phyloP scores from a whole-genome alignment of 2,113 vertebrate species.

The Siphamia tubifer region DNA sequence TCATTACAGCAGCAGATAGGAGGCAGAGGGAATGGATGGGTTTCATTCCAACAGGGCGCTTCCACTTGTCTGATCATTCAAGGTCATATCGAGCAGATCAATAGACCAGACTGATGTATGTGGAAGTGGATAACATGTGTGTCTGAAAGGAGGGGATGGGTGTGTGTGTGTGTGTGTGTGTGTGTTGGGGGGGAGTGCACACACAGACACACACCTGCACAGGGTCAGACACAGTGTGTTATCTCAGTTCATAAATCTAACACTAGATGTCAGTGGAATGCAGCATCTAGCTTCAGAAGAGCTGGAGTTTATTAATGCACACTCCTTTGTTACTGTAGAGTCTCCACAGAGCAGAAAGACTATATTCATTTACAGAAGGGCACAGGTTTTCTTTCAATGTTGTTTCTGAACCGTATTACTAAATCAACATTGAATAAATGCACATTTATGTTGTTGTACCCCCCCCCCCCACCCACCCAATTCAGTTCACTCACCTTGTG shows the following conservation, averaged over 20 bases:
- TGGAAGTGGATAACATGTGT: slow-evolving; percentile 35
- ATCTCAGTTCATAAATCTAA: slow-evolving; percentile 36
- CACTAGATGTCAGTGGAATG: slow-evolving; percentile 75
- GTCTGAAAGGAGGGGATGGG: background rate
- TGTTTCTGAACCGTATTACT: no score
- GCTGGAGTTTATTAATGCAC: background rate
- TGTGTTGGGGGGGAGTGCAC: background rate
- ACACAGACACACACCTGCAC: slow-evolving; percentile 27
- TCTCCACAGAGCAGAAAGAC: slow-evolving; percentile 2
- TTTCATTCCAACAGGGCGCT: slow-evolving; percentile 54
- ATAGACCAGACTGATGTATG: slow-evolving; percentile 62
- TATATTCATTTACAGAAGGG: no score
- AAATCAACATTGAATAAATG: no score
- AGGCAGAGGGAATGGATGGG: slow-evolving; percentile 58
- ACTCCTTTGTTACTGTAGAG: slow-evolving; percentile 45
- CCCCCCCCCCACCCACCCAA: no score
- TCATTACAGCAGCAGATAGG: slow-evolving; percentile 59
- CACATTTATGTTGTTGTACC: no score
- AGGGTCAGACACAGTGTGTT: slow-evolving; percentile 31
- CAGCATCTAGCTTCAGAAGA: slow-evolving; percentile 15
- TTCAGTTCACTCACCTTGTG: no score
- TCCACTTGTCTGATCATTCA: slow-evolving; percentile 70
- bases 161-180: background rate
- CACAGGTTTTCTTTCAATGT: no score
- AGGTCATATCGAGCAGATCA: slow-evolving; percentile 67